Percentiles rank a stretch among this genome's conserved stretches.
These are phyloP conservation scores for Cryptoblepharus egeriae DNA, from an alignment of 2,797 vertebrate genomes.

Conservation along the genomic window DNA sequence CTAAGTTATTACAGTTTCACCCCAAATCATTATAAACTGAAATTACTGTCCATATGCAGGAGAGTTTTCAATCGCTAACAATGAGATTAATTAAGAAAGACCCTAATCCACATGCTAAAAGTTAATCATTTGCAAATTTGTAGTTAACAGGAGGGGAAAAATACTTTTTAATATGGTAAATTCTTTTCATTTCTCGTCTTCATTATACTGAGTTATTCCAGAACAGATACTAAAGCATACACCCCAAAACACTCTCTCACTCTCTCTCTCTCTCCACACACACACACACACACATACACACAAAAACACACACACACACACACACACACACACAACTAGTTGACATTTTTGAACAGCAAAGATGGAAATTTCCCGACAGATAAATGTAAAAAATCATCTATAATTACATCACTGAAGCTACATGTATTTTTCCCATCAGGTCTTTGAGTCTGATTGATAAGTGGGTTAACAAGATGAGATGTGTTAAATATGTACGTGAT, in stretches of 20 bases:
- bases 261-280: no score
- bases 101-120: conserved; percentile 44
- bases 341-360: conserved; percentile 40
- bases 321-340: conserved; percentile 22
- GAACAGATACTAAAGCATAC: conserved; percentile 35
- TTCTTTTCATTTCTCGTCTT: conserved; percentile 21
- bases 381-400: conserved; percentile 47
- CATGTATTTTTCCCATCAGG: conserved; percentile 58
- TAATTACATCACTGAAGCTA: conserved; percentile 38
- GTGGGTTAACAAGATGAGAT: conserved; percentile 48
- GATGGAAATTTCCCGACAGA: conserved; percentile 48
- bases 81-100: conserved; percentile 40
- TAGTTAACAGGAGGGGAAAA: conserved; percentile 34
- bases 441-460: conserved; percentile 46
- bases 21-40: conserved; percentile 36
- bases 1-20: conserved; percentile 36
- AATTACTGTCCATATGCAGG: conserved; percentile 33
- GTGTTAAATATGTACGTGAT: conserved; percentile 59
- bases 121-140: conserved; percentile 57
- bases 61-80: conserved; percentile 49
- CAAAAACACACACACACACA: neutral
- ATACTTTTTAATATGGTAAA: conserved; percentile 46
- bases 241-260: neutral
- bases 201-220: conserved; percentile 23
- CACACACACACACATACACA: neutral